Evolutionary conservation across 2,888 invertebrate species (phyloP).

Genomic region (Metopia argyrocephala): DNA sequence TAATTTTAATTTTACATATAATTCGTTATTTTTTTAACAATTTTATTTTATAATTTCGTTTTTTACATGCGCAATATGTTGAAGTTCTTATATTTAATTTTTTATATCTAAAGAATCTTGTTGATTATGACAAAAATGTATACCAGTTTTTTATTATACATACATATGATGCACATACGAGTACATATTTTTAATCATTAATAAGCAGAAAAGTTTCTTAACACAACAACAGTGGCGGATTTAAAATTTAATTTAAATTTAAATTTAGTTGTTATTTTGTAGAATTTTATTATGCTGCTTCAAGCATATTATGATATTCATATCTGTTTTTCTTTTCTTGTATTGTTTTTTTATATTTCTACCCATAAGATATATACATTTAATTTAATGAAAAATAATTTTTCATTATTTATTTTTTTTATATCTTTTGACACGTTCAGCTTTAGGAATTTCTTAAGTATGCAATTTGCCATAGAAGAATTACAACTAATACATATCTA

Average conservation of each 20-base stretch:
- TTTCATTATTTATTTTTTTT: not conserved
- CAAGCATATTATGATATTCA: slow-evolving; percentile 24
- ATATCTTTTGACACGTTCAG: not conserved
- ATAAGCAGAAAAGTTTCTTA: slow-evolving; percentile 32
- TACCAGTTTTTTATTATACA: slow-evolving; percentile 16
- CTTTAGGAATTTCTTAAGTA: not conserved
- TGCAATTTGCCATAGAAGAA: not conserved
- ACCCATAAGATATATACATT: too few relatives aligned
- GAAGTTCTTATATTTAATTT: slow-evolving; percentile 19
- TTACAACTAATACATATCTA: not conserved
- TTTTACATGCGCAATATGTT: slow-evolving; percentile 36
- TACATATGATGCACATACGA: too few relatives aligned
- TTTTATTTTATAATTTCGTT: not conserved
- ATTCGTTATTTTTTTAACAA: not conserved
- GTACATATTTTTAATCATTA: slow-evolving; percentile 2
- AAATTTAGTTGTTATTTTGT: not conserved
- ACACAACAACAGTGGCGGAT: too few relatives aligned
- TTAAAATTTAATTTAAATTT: slow-evolving; percentile 36
- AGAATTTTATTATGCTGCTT: slow-evolving; percentile 22
- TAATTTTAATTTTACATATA: not conserved
- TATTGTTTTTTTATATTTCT: not conserved
- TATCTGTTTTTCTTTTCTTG: not conserved
- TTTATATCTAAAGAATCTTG: not conserved
- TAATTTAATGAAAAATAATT: not conserved
- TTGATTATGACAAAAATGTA: slow-evolving; percentile 20